Base-by-base conservation (phyloP, 1,140 invertebrate species). In the Lamellibrachia luymesi region DNA sequence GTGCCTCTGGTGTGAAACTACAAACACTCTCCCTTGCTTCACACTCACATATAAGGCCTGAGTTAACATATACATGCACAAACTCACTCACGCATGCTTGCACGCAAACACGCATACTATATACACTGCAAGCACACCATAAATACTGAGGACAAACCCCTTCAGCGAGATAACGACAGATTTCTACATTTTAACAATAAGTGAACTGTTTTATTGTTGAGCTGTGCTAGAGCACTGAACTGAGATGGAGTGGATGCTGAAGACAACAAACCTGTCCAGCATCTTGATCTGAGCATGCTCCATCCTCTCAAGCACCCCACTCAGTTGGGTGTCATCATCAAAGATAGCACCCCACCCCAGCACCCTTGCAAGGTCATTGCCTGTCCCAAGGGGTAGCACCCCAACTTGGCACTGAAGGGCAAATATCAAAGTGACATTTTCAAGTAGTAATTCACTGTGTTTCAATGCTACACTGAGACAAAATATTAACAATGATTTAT, bases 281-380 rank as follows among this genome's bases (percentile, higher is more conserved):
- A 99, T 99, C 97, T 99, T 99, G 90, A 98, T 99, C 94, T 98
- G 98, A 10, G 98, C 98, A 94, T 98, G 98, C 96, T 99, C 99
- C 95, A 99, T 98, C 93, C 98, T 98, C 95, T 99, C 98, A 8
- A 99, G 96, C 51, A 99, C 97, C 94, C 98, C 98, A 25, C 98
- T 98, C 90, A 99, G 97, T 96, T 99, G 98, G 7, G 98, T 98
- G 94, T 99, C 99, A 95, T 99, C 98, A 95, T 99, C 98, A 96
- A 98, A 99, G 1, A 98, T 98, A 13, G 98, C 97, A 38, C 99
- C 98, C 98, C 98, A 99, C n/a, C 99, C 98, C 10, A 99, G 96
- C 0, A 99, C 98, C 38, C 99, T 96, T 0, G 98, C 98, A 93
- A 99, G 97, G 96, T 99, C 99, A 96, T 99, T 99, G 52, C 99